Evolutionary conservation across 2,888 invertebrate species (phyloP).

Genomic region (Balanococcus diminutus): DNA sequence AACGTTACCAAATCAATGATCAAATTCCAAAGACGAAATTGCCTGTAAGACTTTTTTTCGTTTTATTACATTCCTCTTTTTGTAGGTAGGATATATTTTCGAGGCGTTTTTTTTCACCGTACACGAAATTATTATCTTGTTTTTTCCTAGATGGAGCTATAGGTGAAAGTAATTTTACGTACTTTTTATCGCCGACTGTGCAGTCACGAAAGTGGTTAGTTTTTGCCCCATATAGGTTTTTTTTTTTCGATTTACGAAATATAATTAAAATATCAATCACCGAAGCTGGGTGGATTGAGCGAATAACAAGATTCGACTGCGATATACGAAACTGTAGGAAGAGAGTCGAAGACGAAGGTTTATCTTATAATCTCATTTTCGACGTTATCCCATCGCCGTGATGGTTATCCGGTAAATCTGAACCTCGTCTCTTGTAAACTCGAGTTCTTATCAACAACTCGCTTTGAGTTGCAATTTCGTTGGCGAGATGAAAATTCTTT

Average conservation of each 20-base stretch:
- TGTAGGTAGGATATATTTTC: not conserved
- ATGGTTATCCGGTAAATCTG: not conserved
- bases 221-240: not conserved
- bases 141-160: not conserved
- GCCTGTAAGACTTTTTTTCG: not conserved
- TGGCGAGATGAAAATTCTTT: not conserved
- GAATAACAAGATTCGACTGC: not conserved
- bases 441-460: conserved; percentile 8
- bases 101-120: not conserved
- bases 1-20: too few species aligned
- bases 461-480: not conserved
- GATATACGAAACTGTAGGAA: not conserved
- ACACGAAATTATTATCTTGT: not conserved
- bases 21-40: not conserved
- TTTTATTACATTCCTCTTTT: not conserved
- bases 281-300: not conserved
- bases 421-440: not conserved
- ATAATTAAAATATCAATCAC: conserved; percentile 29
- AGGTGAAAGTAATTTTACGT: not conserved
- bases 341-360: not conserved
- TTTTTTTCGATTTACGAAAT: not conserved
- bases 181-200: not conserved
- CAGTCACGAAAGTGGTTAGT: not conserved
- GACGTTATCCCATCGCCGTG: not conserved
- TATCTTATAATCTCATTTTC: conserved; percentile 2